phyloP scores from a whole-genome alignment of 2,113 vertebrate genomes.

The Heterochromis multidens region DNA sequence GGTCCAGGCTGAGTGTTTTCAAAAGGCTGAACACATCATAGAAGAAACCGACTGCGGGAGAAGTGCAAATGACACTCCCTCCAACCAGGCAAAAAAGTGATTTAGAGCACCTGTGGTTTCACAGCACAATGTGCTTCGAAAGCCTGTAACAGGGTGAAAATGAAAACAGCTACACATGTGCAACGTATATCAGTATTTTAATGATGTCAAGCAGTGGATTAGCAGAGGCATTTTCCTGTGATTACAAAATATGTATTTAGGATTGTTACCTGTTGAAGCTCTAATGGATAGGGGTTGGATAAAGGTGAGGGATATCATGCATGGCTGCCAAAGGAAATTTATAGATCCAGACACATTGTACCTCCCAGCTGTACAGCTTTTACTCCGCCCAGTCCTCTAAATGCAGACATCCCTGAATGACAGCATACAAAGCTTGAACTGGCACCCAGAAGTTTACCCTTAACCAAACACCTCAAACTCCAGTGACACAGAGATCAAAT shows the following conservation, averaged over 20 bases:
- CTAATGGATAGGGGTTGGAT: neutral
- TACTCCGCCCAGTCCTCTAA: slow-evolving; percentile 60
- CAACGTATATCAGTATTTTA: neutral
- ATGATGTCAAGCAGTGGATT: neutral
- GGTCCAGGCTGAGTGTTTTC: slow-evolving; percentile 63
- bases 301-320: slow-evolving; percentile 54
- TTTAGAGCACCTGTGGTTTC: slow-evolving; percentile 62
- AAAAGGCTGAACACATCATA: slow-evolving; percentile 68
- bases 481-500: slow-evolving; percentile 52
- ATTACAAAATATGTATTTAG: slow-evolving; percentile 6
- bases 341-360: slow-evolving; percentile 64
- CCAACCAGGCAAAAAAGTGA: slow-evolving; percentile 36
- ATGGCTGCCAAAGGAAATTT: slow-evolving; percentile 57
- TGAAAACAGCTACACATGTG: slow-evolving; percentile 1
- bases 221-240: neutral
- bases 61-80: slow-evolving; percentile 59
- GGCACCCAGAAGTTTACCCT: slow-evolving; percentile 53
- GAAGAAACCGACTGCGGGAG: slow-evolving; percentile 38
- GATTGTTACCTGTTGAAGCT: slow-evolving; percentile 7
- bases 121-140: slow-evolving; percentile 27
- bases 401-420: slow-evolving; percentile 76
- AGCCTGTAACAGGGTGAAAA: slow-evolving; percentile 1
- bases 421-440: slow-evolving; percentile 47
- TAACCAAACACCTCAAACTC: slow-evolving; percentile 63
- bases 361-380: slow-evolving; percentile 65